These are phyloP conservation scores for Melanitta fusca DNA, from an alignment of 2,797 vertebrate species.

Conservation along the genomic window DNA sequence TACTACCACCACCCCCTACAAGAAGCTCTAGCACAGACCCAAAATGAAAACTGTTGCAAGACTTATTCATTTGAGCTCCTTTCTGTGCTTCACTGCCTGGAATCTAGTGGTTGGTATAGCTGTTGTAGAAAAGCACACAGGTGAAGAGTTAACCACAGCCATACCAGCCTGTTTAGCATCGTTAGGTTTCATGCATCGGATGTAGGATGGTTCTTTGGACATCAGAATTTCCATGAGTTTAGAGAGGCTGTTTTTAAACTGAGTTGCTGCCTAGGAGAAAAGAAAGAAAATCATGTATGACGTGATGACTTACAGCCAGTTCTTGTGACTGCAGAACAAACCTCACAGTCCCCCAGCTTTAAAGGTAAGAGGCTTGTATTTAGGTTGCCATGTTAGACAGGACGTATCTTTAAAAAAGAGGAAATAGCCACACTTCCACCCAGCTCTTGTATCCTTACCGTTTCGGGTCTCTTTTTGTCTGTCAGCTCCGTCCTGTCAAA, in stretches of 20 bases:
- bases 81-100: neutral
- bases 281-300: neutral
- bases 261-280: conserved; percentile 89
- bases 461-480: conserved; percentile 96
- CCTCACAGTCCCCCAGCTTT: neutral
- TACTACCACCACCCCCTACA: neutral
- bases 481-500: conserved; percentile 92
- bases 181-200: conserved; percentile 98
- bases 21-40: neutral
- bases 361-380: neutral
- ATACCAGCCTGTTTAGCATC: conserved; percentile 96
- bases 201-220: conserved; percentile 97
- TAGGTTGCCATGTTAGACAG: fast-evolving
- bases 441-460: conserved; percentile 78
- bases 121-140: neutral
- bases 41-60: neutral
- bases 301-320: neutral
- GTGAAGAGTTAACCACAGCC: neutral
- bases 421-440: neutral
- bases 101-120: neutral
- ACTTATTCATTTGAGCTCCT: neutral
- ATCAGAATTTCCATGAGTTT: conserved; percentile 98
- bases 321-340: neutral
- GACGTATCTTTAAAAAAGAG: neutral
- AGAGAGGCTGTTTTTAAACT: conserved; percentile 96